Conservation (phyloP, 2,113 vertebrate species). For the Clupea harengus region DNA sequence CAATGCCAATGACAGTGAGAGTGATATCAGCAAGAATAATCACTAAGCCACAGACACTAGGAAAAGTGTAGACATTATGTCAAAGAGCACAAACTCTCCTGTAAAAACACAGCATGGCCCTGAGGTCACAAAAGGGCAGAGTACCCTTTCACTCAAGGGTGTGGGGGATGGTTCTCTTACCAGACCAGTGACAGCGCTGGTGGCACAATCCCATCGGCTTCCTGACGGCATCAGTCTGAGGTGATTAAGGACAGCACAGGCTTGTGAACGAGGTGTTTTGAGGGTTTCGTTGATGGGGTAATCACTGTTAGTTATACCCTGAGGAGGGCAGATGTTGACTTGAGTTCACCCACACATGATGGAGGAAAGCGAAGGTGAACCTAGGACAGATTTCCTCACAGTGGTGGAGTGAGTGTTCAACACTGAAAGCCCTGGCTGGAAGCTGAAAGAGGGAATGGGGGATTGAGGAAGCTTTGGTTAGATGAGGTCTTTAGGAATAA, state of each 20-base stretch:
- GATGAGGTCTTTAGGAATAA: background rate
- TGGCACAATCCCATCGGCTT: background rate
- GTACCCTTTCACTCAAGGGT: background rate
- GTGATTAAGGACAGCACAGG: background rate
- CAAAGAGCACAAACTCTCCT: background rate
- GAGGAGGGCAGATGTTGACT: background rate
- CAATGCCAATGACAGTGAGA: no score
- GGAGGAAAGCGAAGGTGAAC: background rate
- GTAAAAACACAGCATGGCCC: background rate
- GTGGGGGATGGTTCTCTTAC: background rate
- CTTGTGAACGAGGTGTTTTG: background rate
- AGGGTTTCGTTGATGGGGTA: background rate
- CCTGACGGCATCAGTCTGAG: background rate
- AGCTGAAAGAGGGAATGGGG: background rate
- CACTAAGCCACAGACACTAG: no score
- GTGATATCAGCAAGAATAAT: no score
- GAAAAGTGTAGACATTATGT: no score
- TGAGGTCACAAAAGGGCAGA: background rate
- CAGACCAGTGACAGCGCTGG: background rate
- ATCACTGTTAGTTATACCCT: background rate
- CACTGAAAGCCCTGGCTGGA: background rate
- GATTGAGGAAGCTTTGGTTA: background rate
- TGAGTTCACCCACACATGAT: background rate
- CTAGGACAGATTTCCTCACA: background rate
- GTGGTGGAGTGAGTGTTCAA: background rate